Evolutionary conservation across 2,888 invertebrate species (phyloP).

Genomic region (Encarsia formosa): DNA sequence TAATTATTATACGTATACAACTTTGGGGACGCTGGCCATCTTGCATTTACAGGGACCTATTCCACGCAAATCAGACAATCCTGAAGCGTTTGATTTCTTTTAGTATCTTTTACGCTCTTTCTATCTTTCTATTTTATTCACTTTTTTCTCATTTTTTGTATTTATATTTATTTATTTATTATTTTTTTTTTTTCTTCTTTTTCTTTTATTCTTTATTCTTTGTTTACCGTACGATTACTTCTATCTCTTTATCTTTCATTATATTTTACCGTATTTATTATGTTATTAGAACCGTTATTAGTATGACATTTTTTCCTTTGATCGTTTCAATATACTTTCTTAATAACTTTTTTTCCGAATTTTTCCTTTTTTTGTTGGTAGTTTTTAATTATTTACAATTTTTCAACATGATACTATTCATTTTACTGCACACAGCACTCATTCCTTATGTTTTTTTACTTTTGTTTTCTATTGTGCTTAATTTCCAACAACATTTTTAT

Average conservation of each 20-base stretch:
- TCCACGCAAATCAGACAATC: slow-evolving; percentile 51
- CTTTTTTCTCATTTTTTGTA: slow-evolving; percentile 8
- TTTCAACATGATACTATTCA: slow-evolving; percentile 6
- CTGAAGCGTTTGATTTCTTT: slow-evolving; percentile 44
- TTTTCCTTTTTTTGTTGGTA: slow-evolving; percentile 56
- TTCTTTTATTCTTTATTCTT: slow-evolving; percentile 6
- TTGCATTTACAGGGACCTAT: slow-evolving; percentile 52
- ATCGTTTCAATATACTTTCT: slow-evolving; percentile 59
- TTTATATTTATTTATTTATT: slow-evolving; percentile 12
- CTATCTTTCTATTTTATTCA: slow-evolving; percentile 17
- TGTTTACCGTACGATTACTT: too few relatives aligned
- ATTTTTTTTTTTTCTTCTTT: slow-evolving; percentile 26
- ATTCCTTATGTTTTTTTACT: neutral
- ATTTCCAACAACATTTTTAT: neutral
- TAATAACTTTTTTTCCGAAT: slow-evolving; percentile 53
- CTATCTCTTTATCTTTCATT: neutral
- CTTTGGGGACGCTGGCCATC: slow-evolving; percentile 53
- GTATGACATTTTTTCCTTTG: slow-evolving; percentile 51
- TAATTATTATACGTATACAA: slow-evolving; percentile 44
- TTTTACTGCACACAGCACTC: slow-evolving; percentile 3
- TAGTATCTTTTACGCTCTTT: slow-evolving; percentile 29
- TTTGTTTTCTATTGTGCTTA: neutral
- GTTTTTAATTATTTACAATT: slow-evolving; percentile 49
- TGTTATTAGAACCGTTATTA: slow-evolving; percentile 26
- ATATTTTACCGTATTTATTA: slow-evolving; percentile 18